These are phyloP conservation scores for Lagopus muta DNA, from an alignment of 2,113 vertebrate genomes.

Conservation along the genomic window DNA sequence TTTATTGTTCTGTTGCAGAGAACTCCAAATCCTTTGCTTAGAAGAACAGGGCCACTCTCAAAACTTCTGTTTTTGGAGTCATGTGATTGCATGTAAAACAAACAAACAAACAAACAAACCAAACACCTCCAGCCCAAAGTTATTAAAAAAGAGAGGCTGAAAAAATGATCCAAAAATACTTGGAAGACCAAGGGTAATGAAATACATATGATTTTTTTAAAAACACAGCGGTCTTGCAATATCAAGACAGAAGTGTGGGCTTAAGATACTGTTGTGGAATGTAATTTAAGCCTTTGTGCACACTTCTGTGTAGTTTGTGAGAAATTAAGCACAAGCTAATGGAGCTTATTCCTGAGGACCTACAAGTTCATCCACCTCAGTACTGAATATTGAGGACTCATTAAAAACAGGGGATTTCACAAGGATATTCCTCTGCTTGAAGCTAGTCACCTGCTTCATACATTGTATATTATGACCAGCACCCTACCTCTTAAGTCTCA, in stretches of 20 bases:
- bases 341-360: not conserved
- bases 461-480: not conserved
- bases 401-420: not conserved
- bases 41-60: not conserved
- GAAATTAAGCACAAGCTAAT: not conserved
- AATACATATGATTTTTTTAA: not conserved
- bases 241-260: not conserved
- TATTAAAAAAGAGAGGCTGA: not conserved
- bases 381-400: not conserved
- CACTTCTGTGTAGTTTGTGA: not conserved
- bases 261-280: not conserved
- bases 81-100: not conserved
- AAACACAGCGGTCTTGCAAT: not conserved
- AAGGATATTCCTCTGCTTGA: not conserved
- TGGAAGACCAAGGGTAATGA: not conserved
- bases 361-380: not conserved
- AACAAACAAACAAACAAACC: not conserved
- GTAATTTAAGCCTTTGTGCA: not conserved
- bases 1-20: not conserved
- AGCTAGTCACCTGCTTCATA: not conserved
- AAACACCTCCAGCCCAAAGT: not conserved
- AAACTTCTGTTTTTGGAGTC: not conserved
- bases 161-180: not conserved
- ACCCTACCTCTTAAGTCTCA: not conserved
- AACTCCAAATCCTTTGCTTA: not conserved